Percentiles rank a stretch among this genome's conserved stretches.
Conservation (phyloP, 2,888 invertebrate species). For the Hipparchia semele region DNA sequence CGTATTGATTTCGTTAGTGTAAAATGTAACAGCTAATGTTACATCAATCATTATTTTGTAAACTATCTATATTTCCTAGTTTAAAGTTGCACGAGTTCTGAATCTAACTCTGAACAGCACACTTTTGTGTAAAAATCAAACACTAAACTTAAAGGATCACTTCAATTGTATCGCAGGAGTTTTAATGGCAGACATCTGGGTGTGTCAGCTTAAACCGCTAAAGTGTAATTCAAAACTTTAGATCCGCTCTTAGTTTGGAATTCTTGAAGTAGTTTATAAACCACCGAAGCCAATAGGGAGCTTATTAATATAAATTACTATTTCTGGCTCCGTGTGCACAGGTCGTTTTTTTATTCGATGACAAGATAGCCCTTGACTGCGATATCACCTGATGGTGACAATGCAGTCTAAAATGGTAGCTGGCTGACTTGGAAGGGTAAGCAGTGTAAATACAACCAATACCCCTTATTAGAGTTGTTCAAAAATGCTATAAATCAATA, state of each 20-base stretch:
- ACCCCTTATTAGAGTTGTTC: too few relatives aligned
- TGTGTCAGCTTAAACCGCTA: conserved; percentile 13
- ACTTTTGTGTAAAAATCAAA: neutral
- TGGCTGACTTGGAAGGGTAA: too few relatives aligned
- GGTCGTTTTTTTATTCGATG: too few relatives aligned
- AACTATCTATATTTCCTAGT: neutral
- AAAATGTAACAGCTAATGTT: too few relatives aligned
- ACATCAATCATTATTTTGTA: neutral
- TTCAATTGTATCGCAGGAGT: conserved; percentile 23
- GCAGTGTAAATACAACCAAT: too few relatives aligned
- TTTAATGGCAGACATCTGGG: conserved; percentile 22
- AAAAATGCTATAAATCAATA: too few relatives aligned
- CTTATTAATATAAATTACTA: conserved; percentile 1
- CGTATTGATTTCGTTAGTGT: too few relatives aligned
- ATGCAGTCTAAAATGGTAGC: too few relatives aligned
- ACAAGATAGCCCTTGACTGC: too few relatives aligned
- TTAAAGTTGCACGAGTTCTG: neutral
- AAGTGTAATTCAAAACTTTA: conserved; percentile 15
- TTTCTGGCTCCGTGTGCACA: neutral
- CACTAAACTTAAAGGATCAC: conserved; percentile 3
- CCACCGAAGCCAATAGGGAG: neutral
- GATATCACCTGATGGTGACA: too few relatives aligned
- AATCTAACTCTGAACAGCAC: neutral
- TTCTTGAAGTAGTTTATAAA: neutral
- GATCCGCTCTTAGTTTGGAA: conserved; percentile 19